Evolutionary conservation across 2,888 invertebrate species (phyloP).

Genomic region (Apocheima hispidaria): DNA sequence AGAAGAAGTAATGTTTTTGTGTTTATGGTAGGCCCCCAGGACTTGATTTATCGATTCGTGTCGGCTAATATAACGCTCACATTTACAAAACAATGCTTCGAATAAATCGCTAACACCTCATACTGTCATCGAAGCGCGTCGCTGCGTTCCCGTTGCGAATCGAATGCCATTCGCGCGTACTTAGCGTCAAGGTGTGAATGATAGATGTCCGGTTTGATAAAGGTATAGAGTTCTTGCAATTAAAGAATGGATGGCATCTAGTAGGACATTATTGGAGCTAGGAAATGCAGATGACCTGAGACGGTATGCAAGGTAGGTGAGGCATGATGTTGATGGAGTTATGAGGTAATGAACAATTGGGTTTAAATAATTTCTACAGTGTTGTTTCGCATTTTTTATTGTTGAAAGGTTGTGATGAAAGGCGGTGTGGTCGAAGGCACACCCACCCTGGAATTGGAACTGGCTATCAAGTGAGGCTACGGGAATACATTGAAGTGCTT

Average conservation of each 20-base stretch:
- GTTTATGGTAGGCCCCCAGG: neutral
- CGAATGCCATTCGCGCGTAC: constrained; percentile 48
- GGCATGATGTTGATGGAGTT: constrained; percentile 17
- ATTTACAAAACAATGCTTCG: constrained; percentile 70
- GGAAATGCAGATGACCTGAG: constrained; percentile 18
- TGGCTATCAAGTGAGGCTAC: no score
- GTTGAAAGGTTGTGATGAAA: no score
- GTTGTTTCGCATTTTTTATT: neutral
- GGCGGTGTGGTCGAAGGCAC: no score
- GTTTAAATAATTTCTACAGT: neutral
- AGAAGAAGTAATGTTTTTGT: neutral
- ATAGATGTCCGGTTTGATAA: constrained; percentile 63
- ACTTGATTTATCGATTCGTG: constrained; percentile 26
- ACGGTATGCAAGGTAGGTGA: neutral
- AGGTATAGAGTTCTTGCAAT: constrained; percentile 12
- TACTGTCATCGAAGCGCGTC: constrained; percentile 62
- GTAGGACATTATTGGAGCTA: neutral
- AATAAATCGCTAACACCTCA: constrained; percentile 71
- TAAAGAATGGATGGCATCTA: constrained; percentile 5
- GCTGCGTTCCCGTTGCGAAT: constrained; percentile 47
- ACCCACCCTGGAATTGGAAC: no score
- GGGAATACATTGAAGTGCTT: no score
- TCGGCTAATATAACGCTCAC: constrained; percentile 65
- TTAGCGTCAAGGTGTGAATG: constrained; percentile 66
- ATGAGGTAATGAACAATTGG: constrained; percentile 13